Base-by-base conservation (phyloP, 2,797 vertebrate species). In the Anolis apletophallus region DNA sequence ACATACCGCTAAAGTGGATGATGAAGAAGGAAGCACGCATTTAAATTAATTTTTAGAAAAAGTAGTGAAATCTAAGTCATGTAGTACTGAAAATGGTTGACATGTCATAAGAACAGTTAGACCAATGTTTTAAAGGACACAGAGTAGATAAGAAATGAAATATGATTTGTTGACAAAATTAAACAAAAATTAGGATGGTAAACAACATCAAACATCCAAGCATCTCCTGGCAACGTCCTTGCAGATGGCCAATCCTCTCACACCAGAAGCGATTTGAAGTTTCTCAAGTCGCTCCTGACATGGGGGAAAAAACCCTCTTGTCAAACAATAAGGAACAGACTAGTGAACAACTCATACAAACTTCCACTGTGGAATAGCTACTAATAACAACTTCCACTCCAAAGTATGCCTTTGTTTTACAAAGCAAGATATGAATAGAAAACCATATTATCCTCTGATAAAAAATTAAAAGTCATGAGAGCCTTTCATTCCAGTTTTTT, bases 31-130 rank as follows among this genome's bases (percentile, higher is more conserved):
- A 82, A 90, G 86, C 90, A 21, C n/a, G 91, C 34, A 88, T 90
- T 83, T 88, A 90, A 90, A 95, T 93, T 94, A 93, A 90, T 52
- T 80, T n/a, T 36, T 19, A 19, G 61, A 74, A 78, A 83, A 79
- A 84, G 32, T n/a, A 81, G 50, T 34, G 16, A 83, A 34, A 64
- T 57, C 5, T 5, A 32, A 46, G 54, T 94, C 78, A 86, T 40
- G 46, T 90, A 87, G 57, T 87, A 90, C 76, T 86, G 83, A 92
- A 90, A 73, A 89, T 80, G 68, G 91, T 21, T 86, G 82, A 89
- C 88, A 92, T 85, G 55, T 34, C 40, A 90, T 17, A 46, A 89
- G 57, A 90, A 83, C 74, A 92, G 86, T 89, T 88, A 85, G 54
- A 86, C 87, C 89, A 86, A 32, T 85, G 16, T 61, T 67, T 55